These are phyloP conservation scores for Parnassius glacialis DNA, from an alignment of 2,888 invertebrate species.

Conservation along the genomic window DNA sequence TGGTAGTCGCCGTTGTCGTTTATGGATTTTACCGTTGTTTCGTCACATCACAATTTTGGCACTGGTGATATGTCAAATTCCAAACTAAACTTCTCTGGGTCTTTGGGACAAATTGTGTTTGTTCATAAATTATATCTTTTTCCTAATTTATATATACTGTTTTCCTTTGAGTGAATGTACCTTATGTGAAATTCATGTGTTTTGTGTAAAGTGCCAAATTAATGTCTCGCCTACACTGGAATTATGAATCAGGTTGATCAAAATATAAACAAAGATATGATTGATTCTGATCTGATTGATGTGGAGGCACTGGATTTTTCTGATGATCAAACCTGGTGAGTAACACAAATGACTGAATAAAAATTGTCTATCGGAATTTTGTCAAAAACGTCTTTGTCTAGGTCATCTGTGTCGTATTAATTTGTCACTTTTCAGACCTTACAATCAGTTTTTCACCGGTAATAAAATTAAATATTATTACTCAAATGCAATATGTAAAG, in stretches of 20 bases:
- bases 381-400: slow-evolving; percentile 16
- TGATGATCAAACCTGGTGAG: slow-evolving; percentile 83
- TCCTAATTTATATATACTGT: slow-evolving; percentile 62
- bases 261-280: slow-evolving; percentile 81
- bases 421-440: slow-evolving; percentile 27
- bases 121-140: slow-evolving; percentile 57
- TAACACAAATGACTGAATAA: slow-evolving; percentile 26
- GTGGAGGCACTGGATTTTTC: slow-evolving; percentile 78
- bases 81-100: slow-evolving; percentile 70
- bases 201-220: slow-evolving; percentile 75
- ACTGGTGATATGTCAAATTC: slow-evolving; percentile 71
- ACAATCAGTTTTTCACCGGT: slow-evolving; percentile 25
- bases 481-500: too few relatives aligned
- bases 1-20: too few relatives aligned
- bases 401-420: slow-evolving; percentile 26
- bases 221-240: slow-evolving; percentile 63
- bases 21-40: slow-evolving; percentile 45
- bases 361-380: background rate
- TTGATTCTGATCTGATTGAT: slow-evolving; percentile 79
- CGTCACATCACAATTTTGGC: slow-evolving; percentile 53
- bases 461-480: slow-evolving; percentile 9
- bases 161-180: slow-evolving; percentile 64
- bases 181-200: slow-evolving; percentile 64
- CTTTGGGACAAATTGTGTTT: slow-evolving; percentile 66
- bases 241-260: slow-evolving; percentile 75